These are phyloP conservation scores for Drosophila rhopaloa DNA, from an alignment of 1,140 invertebrate species.

Conservation along the genomic window DNA sequence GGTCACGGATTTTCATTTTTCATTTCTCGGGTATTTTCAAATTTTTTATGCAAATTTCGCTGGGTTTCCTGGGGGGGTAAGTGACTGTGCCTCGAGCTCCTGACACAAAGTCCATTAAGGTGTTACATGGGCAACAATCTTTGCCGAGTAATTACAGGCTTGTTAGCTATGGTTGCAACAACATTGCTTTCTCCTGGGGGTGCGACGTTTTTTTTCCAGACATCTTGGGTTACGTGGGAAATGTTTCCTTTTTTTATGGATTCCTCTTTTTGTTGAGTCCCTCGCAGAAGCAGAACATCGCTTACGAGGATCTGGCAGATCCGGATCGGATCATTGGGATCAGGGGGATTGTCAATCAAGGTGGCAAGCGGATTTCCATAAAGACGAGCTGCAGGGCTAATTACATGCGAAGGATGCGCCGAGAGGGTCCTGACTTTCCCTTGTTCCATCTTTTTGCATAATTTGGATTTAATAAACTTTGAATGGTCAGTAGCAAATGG, in stretches of 20 bases:
- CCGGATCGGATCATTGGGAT: slow-evolving; percentile 20
- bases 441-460: slow-evolving; percentile 24
- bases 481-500: slow-evolving; percentile 17
- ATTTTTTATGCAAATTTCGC: slow-evolving; percentile 73
- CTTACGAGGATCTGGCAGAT: slow-evolving; percentile 56
- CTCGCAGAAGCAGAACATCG: slow-evolving; percentile 43
- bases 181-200: slow-evolving; percentile 54
- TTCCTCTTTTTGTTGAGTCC: slow-evolving; percentile 9
- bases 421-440: slow-evolving; percentile 16
- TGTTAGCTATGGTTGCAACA: slow-evolving; percentile 81
- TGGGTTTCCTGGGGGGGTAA: slow-evolving; percentile 24
- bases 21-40: slow-evolving; percentile 12
- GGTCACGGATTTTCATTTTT: slow-evolving; percentile 29
- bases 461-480: slow-evolving; percentile 68
- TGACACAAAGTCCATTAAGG: slow-evolving; percentile 67
- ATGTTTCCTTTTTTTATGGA: slow-evolving; percentile 52
- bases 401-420: slow-evolving; percentile 43
- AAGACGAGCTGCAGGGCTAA: slow-evolving; percentile 47
- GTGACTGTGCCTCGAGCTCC: slow-evolving; percentile 8
- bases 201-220: slow-evolving; percentile 7
- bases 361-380: slow-evolving; percentile 64
- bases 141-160: slow-evolving; percentile 76
- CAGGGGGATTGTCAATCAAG: slow-evolving; percentile 65
- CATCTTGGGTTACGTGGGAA: slow-evolving; percentile 68
- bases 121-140: slow-evolving; percentile 74